Percentiles rank a stretch among this genome's conserved stretches.
Conservation (phyloP, 2,113 vertebrate species). For the Verasper variegatus region DNA sequence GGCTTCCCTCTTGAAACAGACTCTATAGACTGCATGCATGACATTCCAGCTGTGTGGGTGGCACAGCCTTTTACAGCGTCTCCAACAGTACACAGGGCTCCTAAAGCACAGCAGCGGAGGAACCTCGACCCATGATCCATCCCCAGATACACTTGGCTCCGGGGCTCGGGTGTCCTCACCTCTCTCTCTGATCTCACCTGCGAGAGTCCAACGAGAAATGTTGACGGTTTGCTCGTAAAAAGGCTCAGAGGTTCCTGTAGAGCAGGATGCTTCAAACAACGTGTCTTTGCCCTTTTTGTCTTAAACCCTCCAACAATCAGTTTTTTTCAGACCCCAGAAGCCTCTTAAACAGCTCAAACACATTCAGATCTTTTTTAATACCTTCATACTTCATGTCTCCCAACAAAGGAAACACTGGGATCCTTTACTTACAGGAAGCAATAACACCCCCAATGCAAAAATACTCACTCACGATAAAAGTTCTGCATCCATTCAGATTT, state of each 20-base stretch:
- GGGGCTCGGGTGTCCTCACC: not conserved
- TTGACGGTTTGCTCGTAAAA: constrained; percentile 8
- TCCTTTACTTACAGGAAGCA: no score
- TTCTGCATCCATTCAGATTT: not conserved
- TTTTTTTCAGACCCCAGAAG: not conserved
- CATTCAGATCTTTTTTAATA: not conserved
- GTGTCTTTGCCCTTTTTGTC: constrained; percentile 1
- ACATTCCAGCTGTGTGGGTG: constrained; percentile 93
- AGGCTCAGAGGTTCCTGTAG: constrained; percentile 15
- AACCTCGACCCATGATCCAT: constrained; percentile 47
- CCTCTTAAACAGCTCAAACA: not conserved
- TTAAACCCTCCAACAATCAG: constrained; percentile 3
- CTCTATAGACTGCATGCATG: constrained; percentile 88
- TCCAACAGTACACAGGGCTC: constrained; percentile 69
- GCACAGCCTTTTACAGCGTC: constrained; percentile 84
- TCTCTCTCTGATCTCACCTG: constrained; percentile 17
- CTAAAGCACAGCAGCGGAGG: constrained; percentile 58
- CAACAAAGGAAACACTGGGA: not conserved
- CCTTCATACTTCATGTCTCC: not conserved
- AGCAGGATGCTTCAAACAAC: constrained; percentile 9
- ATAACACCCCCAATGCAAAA: no score
- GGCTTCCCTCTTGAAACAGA: constrained; percentile 81
- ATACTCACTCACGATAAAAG: no score
- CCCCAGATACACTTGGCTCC: constrained; percentile 20
- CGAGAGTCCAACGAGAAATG: not conserved